phyloP scores from a whole-genome alignment of 2,113 vertebrate species.

The Prunella fulvescens region DNA sequence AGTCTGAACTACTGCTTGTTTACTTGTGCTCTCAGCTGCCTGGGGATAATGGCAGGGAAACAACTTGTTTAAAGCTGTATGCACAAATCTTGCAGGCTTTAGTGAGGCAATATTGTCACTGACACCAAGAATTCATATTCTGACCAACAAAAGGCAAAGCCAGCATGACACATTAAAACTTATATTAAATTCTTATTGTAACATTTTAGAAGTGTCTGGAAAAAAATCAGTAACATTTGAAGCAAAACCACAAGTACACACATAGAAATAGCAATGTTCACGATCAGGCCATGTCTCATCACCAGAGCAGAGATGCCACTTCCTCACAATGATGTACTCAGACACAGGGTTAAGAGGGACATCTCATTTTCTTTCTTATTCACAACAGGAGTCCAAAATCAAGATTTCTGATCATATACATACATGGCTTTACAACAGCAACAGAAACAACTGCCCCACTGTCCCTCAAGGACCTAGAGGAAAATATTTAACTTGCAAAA shows the following conservation, averaged over 20 bases:
- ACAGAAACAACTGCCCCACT: background rate
- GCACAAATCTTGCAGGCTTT: background rate
- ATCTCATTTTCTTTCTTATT: background rate
- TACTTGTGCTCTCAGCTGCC: conserved; percentile 11
- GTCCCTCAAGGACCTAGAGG: background rate
- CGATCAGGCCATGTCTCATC: background rate
- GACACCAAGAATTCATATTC: background rate
- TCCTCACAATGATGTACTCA: background rate
- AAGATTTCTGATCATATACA: background rate
- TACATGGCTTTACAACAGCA: background rate
- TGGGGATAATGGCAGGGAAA: background rate
- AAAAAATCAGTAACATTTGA: background rate
- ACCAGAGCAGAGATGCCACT: background rate
- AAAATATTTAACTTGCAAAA: background rate
- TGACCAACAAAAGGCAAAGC: background rate
- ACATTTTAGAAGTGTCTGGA: background rate
- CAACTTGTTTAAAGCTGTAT: conserved; percentile 2
- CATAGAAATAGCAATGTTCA: background rate
- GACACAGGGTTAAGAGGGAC: background rate
- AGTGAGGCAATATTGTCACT: background rate
- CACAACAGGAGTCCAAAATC: background rate
- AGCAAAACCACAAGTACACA: background rate
- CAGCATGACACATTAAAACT: background rate
- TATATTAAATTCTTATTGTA: background rate
- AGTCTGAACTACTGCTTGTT: background rate